These are phyloP conservation scores for Drosophila tristis DNA, from an alignment of 1,140 invertebrate genomes.

Conservation along the genomic window DNA sequence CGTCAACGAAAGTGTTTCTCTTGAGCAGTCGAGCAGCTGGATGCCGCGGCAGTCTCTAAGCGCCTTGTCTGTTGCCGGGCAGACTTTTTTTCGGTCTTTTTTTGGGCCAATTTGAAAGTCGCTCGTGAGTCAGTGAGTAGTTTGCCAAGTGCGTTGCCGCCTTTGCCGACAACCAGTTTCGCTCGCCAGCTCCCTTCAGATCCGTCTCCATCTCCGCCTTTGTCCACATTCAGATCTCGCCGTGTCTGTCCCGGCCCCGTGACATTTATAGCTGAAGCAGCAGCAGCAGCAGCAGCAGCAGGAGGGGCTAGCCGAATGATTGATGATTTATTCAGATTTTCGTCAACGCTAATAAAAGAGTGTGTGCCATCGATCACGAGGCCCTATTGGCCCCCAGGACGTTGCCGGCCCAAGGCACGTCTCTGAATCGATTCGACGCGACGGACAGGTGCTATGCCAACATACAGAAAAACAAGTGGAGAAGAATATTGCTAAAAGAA, in stretches of 20 bases:
- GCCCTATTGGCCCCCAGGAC: conserved; percentile 14
- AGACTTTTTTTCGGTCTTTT: conserved; percentile 31
- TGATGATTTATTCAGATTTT: conserved; percentile 70
- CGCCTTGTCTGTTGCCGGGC: conserved; percentile 61
- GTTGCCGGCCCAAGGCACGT: too few relatives aligned
- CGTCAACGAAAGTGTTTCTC: conserved; percentile 50
- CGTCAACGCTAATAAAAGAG: conserved; percentile 55
- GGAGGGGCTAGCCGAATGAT: conserved; percentile 39
- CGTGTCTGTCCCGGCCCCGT: neutral
- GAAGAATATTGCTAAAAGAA: conserved; percentile 19
- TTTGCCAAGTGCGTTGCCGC: conserved; percentile 42
- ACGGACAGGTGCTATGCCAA: conserved; percentile 17
- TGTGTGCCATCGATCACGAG: conserved; percentile 54
- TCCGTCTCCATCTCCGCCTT: conserved; percentile 9
- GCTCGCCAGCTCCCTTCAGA: conserved; percentile 12
- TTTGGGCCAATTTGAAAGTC: conserved; percentile 74
- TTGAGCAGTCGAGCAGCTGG: conserved; percentile 43
- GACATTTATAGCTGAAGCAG: neutral
- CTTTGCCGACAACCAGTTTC: conserved; percentile 71
- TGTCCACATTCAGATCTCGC: too few relatives aligned
- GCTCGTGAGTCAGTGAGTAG: conserved; percentile 64
- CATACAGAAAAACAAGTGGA: neutral
- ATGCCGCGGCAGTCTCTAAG: conserved; percentile 20
- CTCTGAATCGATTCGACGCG: neutral
- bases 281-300: too few relatives aligned